phyloP scores from a whole-genome alignment of 2,888 invertebrate species.

The Sepioteuthis lessoniana region DNA sequence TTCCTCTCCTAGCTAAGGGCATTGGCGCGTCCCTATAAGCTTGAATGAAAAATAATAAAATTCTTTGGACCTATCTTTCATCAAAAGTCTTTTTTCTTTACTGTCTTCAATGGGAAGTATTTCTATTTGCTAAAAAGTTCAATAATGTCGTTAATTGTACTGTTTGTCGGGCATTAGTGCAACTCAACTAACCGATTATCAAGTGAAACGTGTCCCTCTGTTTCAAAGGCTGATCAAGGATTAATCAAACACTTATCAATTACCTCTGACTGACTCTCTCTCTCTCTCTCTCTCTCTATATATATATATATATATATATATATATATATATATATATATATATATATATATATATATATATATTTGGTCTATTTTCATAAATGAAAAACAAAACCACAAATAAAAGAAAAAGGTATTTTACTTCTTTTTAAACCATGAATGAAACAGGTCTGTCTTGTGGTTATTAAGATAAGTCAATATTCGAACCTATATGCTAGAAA shows the following conservation, averaged over 20 bases:
- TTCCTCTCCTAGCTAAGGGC: not conserved
- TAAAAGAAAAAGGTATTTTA: no score
- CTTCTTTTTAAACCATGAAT: no score
- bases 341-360: no score
- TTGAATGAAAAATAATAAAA: not conserved
- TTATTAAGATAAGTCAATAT: no score
- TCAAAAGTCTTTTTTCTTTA: not conserved
- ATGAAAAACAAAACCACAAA: no score
- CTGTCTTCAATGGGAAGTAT: not conserved
- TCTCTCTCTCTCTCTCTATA: no score
- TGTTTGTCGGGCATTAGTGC: not conserved
- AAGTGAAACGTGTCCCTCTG: not conserved
- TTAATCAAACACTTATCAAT: conserved; percentile 4
- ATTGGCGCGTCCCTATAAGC: not conserved
- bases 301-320: no score
- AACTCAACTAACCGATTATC: not conserved
- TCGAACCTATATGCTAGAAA: no score
- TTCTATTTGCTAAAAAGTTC: not conserved
- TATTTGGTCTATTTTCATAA: no score
- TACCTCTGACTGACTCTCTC: not conserved
- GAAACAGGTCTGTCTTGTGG: no score
- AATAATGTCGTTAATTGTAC: not conserved
- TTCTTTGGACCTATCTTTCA: not conserved
- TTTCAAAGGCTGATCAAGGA: not conserved
- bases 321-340: no score